phyloP scores from a whole-genome alignment of 1,140 invertebrate genomes.

The Bombus picipes region DNA sequence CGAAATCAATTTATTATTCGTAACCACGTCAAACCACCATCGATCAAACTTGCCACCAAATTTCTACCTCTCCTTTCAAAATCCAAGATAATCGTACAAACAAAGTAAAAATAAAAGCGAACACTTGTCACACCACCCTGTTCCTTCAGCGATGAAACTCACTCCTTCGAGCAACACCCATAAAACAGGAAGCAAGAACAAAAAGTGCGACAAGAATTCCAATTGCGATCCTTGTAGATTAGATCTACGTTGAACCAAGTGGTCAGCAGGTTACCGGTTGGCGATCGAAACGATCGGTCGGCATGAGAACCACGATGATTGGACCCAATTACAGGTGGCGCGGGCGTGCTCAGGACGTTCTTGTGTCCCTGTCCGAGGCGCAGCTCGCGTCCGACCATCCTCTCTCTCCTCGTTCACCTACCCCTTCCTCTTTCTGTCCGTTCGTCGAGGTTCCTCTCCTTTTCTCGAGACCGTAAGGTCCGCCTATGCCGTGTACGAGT shows the following conservation, averaged over 20 bases:
- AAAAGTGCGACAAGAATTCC: not conserved
- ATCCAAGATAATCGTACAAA: not conserved
- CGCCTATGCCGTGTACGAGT: slow-evolving; percentile 62
- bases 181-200: not conserved
- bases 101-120: not conserved
- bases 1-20: not conserved
- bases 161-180: not conserved
- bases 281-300: not conserved
- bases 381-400: slow-evolving; percentile 60
- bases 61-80: not conserved
- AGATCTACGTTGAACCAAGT: not conserved
- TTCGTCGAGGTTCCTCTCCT: slow-evolving; percentile 16
- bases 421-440: slow-evolving; percentile 14
- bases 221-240: not conserved
- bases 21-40: not conserved
- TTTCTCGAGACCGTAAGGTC: slow-evolving; percentile 50
- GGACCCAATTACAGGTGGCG: slow-evolving; percentile 80
- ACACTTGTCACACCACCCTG: not conserved
- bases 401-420: slow-evolving; percentile 36
- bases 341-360: slow-evolving; percentile 72
- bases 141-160: not conserved
- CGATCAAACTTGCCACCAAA: not conserved
- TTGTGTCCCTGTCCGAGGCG: slow-evolving; percentile 69
- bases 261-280: not conserved
- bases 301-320: slow-evolving; percentile 77